phyloP scores from a whole-genome alignment of 2,797 vertebrate species.

The Lutjanus argentimaculatus region DNA sequence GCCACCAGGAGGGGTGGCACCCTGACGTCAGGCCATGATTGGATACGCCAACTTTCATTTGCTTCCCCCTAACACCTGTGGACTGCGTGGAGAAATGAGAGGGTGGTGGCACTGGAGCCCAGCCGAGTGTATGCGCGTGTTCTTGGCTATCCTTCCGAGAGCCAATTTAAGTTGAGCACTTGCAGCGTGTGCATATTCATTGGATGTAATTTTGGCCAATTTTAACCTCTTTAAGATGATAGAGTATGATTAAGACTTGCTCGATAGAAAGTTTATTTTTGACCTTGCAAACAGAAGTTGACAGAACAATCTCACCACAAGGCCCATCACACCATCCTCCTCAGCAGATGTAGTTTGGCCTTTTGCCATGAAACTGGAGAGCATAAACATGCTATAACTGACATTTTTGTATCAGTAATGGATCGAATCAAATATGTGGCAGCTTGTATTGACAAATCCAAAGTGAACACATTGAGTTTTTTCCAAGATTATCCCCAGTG shows the following conservation, averaged over 20 bases:
- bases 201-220: not conserved
- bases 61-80: constrained; percentile 72
- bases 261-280: not conserved
- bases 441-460: not conserved
- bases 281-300: not conserved
- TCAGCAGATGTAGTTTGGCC: not conserved
- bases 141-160: constrained; percentile 2
- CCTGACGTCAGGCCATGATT: constrained; percentile 69
- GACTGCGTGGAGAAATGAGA: constrained; percentile 52
- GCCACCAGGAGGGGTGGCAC: constrained; percentile 70
- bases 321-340: not conserved
- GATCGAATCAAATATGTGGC: not conserved
- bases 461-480: not conserved
- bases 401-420: not conserved
- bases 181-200: not conserved
- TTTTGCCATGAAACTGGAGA: not conserved
- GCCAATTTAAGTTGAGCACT: not conserved
- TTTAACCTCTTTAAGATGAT: not conserved
- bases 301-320: not conserved
- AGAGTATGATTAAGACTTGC: too few species aligned
- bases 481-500: too few species aligned
- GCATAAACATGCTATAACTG: not conserved
- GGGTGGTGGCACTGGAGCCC: constrained; percentile 38
- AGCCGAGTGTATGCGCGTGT: constrained; percentile 23
- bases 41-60: constrained; percentile 68